Evolutionary conservation across 2,797 vertebrate genomes (phyloP), one percentile per base, ranked within the genome.

Genomic region (Pangasius krempfi): DNA sequence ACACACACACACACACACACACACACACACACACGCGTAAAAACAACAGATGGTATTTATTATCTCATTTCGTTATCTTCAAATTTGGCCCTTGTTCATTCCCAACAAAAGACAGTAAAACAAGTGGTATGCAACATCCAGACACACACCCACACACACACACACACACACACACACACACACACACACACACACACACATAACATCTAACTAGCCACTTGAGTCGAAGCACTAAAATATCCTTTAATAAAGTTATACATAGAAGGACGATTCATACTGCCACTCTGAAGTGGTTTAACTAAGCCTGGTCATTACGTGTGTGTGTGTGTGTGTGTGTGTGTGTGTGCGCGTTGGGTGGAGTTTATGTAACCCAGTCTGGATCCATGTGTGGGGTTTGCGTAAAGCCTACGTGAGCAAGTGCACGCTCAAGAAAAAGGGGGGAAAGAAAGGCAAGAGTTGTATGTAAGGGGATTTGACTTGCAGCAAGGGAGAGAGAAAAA

Each of bases 261-360:
- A 92, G 87, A 66, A 58, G 58, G 73, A 54, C 72, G 37, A 54
- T 60, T 89, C 86, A 83, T 72, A 6, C 85, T 68, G 52, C 86
- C 76, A 89, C 88, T 80, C 64, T 86, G 87, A 44, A 91, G 92
- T 92, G 93, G 93, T 92, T 96, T 94, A 94, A 88, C 90, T 90
- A 64, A 70, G 86, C 84, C 84, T 56, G 86, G 84, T 90, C 90
- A 91, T 95, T 93, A 90, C 18, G 25, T n/a, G 33, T 91, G 90
- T 89, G 90, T 92, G 83, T 86, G 76, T 79, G 30, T 88, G 89
- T 84, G 37, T 73, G 68, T 62, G 37, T 91, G 91, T 88, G 90
- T 92, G 85, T 87, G 82, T 83, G 40, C 88, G 86, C 89, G n/a
- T 80, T 86, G 88, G 83, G 86, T 88, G 87, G 76, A 80, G 66